Base-by-base conservation (phyloP, 2,888 invertebrate genomes). In the Dolichopus griseipennis region DNA sequence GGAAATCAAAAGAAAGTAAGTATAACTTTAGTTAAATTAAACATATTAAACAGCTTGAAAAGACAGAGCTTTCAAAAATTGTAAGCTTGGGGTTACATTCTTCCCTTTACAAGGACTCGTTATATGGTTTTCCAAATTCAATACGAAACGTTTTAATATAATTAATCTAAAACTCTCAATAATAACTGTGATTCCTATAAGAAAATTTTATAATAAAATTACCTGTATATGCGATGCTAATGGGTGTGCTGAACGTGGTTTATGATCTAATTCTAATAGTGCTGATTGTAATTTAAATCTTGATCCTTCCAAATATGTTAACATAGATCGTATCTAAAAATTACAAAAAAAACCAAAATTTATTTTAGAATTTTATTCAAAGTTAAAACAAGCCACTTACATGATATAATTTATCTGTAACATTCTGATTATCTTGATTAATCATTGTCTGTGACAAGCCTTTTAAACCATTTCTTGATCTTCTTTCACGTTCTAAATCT, bases 341-440 rank as follows among this genome's bases (percentile, higher is more conserved):
- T n/a, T n/a, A n/a, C n/a, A n/a, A 33, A 52, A n/a, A 64, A 62
- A 65, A 33, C 3, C 6, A 1, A 10, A 33, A 63, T 8, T 1
- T 63, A 12, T 65, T n/a, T 15, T 33, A 64, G 2, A 22, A 61
- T 61, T 21, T 37, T 8, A 22, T 8, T 61, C 1, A 61, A 41
- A 65, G 15, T 68, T 64, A 61, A 63, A 20, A 15, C 18, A 34
- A n/a, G n/a, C 7, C 71, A 82, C 88, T 84, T 83, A 95, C 95
- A 79, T 95, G 94, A 78, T 92, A 92, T n/a, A 96, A 82, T 83
- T 95, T 95, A 76, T 95, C 95, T 34, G 90, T 88, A 27, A 95
- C 92, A 75, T 92, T 95, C 76, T 95, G 94, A 75, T 95, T 93
- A 65, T 95, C 92, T 78, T 94, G 93, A 73, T 92, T 91, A 66